A percentile compares a stretch with the other conserved stretches of the same genome.
phyloP scores from a whole-genome alignment of 2,888 invertebrate genomes.

The Pelosia muscerda region DNA sequence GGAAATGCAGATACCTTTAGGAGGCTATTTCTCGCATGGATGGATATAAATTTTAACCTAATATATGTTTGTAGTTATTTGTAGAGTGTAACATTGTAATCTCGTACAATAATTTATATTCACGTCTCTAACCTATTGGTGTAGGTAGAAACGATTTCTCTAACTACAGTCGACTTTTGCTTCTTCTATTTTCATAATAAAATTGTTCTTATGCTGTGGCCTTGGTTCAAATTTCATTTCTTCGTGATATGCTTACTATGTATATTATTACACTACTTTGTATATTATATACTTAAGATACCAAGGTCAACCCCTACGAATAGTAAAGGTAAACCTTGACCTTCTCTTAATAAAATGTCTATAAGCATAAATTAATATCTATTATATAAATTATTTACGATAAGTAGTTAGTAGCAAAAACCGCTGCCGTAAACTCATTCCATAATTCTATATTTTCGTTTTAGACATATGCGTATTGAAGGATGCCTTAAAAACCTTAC shows the following conservation, averaged over 20 bases:
- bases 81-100: background rate
- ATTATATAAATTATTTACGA: background rate
- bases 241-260: too few species aligned
- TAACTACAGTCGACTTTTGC: background rate
- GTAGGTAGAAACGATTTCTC: background rate
- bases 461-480: slow-evolving; percentile 22
- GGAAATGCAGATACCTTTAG: background rate
- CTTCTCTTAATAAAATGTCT: too few species aligned
- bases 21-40: background rate
- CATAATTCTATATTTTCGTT: background rate
- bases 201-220: too few species aligned
- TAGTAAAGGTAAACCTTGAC: too few species aligned
- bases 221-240: too few species aligned
- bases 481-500: slow-evolving; percentile 29
- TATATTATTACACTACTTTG: too few species aligned
- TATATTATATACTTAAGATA: too few species aligned
- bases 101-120: background rate
- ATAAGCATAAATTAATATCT: too few species aligned
- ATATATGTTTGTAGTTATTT: background rate
- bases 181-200: background rate
- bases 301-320: too few species aligned
- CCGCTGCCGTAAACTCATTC: background rate
- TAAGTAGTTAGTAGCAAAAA: background rate
- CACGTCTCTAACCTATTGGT: background rate
- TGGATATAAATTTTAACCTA: background rate